A percentile compares a stretch with the other conserved stretches of the same genome.
Conservation (phyloP, 2,888 invertebrate species). For the Geotrupes spiniger region DNA sequence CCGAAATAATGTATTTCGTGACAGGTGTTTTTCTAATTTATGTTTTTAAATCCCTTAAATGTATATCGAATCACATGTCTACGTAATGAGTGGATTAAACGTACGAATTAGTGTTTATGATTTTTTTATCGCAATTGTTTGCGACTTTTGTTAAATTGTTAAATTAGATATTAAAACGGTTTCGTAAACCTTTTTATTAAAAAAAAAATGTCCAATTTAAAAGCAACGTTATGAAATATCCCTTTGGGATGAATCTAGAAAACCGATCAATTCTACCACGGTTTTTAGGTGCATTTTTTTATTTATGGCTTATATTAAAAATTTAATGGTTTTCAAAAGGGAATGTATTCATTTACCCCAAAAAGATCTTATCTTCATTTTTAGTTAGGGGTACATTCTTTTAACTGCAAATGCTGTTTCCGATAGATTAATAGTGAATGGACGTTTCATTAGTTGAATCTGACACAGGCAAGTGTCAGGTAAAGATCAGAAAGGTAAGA, state of each 20-base stretch:
- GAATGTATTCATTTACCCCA: slow-evolving; percentile 17
- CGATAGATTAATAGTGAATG: slow-evolving; percentile 42
- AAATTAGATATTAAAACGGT: slow-evolving; percentile 1
- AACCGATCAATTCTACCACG: background rate
- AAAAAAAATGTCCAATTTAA: background rate
- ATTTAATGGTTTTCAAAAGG: slow-evolving; percentile 6
- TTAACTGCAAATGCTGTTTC: slow-evolving; percentile 37
- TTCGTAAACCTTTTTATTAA: background rate
- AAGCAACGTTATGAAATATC: background rate
- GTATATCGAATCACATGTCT: too few relatives aligned
- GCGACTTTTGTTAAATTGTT: too few relatives aligned
- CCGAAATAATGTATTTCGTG: too few relatives aligned
- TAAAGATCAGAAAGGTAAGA: slow-evolving; percentile 33
- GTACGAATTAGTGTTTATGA: too few relatives aligned
- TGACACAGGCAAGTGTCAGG: slow-evolving; percentile 36
- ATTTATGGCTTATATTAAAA: slow-evolving; percentile 4
- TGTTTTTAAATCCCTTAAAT: too few relatives aligned
- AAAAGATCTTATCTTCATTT: slow-evolving; percentile 20
- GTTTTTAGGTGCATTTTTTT: slow-evolving; percentile 1
- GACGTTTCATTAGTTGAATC: slow-evolving; percentile 40
- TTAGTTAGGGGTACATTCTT: slow-evolving; percentile 29
- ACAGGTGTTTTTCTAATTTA: too few relatives aligned
- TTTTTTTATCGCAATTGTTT: too few relatives aligned
- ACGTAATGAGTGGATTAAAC: too few relatives aligned
- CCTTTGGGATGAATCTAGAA: background rate